Evolutionary conservation across 2,888 invertebrate species (phyloP).

Genomic region (Ferdinandea cuprea): DNA sequence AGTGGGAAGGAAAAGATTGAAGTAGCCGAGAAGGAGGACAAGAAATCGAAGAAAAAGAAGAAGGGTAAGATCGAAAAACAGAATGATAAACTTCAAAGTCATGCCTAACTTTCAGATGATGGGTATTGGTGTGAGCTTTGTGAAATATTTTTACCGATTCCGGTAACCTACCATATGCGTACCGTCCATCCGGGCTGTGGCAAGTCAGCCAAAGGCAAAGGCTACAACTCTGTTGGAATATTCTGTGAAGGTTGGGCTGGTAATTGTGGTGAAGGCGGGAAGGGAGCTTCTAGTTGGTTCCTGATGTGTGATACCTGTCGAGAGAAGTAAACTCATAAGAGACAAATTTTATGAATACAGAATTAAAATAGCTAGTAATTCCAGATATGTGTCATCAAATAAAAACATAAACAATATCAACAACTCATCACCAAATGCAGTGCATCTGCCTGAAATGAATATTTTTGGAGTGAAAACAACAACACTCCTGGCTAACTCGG

Average conservation of each 20-base stretch:
- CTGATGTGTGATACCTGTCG: constrained; percentile 95
- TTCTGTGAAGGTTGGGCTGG: constrained; percentile 95
- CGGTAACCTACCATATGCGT: constrained; percentile 96
- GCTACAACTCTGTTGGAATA: constrained; percentile 95
- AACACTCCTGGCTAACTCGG: constrained; percentile 81
- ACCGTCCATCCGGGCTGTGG: constrained; percentile 96
- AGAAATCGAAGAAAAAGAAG: constrained; percentile 81
- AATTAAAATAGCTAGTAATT: not conserved
- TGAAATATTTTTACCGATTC: constrained; percentile 88
- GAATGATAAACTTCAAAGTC: not conserved
- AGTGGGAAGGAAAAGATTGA: constrained; percentile 74
- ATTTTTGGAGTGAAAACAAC: constrained; percentile 82
- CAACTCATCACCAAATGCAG: constrained; percentile 80
- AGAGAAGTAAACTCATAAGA: constrained; percentile 87
- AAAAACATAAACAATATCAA: constrained; percentile 82
- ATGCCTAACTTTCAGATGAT: constrained; percentile 77
- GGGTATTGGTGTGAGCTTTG: constrained; percentile 92
- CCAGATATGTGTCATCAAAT: constrained; percentile 80
- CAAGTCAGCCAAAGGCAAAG: constrained; percentile 91
- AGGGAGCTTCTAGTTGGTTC: constrained; percentile 93
- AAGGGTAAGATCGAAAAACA: constrained; percentile 77
- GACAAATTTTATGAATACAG: constrained; percentile 77
- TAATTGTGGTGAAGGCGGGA: constrained; percentile 93
- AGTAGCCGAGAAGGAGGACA: constrained; percentile 79
- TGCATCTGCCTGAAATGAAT: constrained; percentile 80